phyloP scores from a whole-genome alignment of 2,113 vertebrate genomes.

The Ptilorrhoa leucosticta region DNA sequence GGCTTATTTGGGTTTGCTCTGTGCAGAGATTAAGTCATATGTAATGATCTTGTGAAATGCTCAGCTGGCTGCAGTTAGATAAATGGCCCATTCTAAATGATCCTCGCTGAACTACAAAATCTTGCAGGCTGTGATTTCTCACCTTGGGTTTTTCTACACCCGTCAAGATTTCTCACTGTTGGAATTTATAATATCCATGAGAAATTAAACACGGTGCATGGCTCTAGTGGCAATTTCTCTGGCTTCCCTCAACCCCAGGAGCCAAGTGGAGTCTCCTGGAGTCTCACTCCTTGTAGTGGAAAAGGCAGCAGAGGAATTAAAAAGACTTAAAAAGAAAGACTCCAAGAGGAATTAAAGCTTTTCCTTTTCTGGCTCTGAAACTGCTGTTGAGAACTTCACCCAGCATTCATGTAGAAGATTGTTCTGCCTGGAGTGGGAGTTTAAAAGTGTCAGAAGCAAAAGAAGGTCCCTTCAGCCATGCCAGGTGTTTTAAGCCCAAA shows the following conservation, averaged over 20 bases:
- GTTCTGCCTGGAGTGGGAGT: neutral
- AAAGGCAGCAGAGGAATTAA: neutral
- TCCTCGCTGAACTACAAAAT: neutral
- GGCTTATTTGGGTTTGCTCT: neutral
- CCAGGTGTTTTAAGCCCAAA: neutral
- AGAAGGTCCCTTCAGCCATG: neutral
- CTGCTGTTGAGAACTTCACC: neutral
- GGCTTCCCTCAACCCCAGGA: neutral
- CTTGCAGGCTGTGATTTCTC: neutral
- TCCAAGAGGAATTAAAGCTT: neutral
- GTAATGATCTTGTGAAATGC: neutral
- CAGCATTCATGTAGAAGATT: neutral
- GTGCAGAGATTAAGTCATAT: neutral
- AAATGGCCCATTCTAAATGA: neutral
- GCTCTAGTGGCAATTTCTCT: neutral
- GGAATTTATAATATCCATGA: neutral
- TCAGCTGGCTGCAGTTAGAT: neutral
- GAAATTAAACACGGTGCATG: neutral
- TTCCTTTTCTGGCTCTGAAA: neutral
- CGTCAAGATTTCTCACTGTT: neutral
- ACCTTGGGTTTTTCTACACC: neutral
- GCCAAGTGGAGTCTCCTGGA: neutral
- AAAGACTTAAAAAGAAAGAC: neutral
- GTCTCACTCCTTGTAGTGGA: neutral
- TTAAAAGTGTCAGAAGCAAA: neutral